Percentiles rank a stretch among this genome's conserved stretches.
Conservation (phyloP, 2,797 vertebrate species). For the Periophthalmus magnuspinnatus region DNA sequence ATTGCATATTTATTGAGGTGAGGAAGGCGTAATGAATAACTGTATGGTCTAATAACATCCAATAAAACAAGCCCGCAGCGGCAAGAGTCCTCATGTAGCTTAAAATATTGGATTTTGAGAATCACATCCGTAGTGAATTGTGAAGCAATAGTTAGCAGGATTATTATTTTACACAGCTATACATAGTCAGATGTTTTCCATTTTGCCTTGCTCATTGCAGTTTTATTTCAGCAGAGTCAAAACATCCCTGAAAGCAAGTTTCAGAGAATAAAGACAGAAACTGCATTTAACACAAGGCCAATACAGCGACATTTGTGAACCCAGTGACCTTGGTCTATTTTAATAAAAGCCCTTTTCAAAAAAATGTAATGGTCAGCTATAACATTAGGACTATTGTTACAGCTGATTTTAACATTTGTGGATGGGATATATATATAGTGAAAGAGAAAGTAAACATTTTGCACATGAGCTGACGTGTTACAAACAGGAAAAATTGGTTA, state of each 20-base stretch:
- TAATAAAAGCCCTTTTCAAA: slow-evolving; percentile 10
- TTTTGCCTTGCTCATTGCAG: slow-evolving; percentile 34
- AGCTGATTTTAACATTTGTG: not conserved
- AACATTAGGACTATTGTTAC: slow-evolving; percentile 22
- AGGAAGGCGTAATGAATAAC: slow-evolving; percentile 31
- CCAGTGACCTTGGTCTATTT: slow-evolving; percentile 22
- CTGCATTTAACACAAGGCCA: slow-evolving; percentile 24
- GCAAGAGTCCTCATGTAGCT: slow-evolving; percentile 31
- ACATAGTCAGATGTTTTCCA: slow-evolving; percentile 51
- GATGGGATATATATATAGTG: not conserved
- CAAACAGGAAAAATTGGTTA: not conserved
- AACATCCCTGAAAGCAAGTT: slow-evolving; percentile 29
- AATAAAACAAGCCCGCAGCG: slow-evolving; percentile 45
- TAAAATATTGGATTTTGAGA: slow-evolving; percentile 47
- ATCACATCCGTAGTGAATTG: slow-evolving; percentile 52
- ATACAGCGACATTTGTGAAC: slow-evolving; percentile 27
- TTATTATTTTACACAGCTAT: slow-evolving; percentile 47
- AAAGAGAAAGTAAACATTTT: not conserved
- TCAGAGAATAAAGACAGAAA: slow-evolving; percentile 23
- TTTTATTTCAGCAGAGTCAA: slow-evolving; percentile 52
- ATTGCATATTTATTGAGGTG: slow-evolving; percentile 39
- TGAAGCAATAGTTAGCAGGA: slow-evolving; percentile 20
- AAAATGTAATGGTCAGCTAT: slow-evolving; percentile 7
- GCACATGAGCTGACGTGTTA: not conserved
- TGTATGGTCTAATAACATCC: slow-evolving; percentile 42